These are phyloP conservation scores for Micronisus gabar DNA, from an alignment of 2,113 vertebrate genomes.

Conservation along the genomic window DNA sequence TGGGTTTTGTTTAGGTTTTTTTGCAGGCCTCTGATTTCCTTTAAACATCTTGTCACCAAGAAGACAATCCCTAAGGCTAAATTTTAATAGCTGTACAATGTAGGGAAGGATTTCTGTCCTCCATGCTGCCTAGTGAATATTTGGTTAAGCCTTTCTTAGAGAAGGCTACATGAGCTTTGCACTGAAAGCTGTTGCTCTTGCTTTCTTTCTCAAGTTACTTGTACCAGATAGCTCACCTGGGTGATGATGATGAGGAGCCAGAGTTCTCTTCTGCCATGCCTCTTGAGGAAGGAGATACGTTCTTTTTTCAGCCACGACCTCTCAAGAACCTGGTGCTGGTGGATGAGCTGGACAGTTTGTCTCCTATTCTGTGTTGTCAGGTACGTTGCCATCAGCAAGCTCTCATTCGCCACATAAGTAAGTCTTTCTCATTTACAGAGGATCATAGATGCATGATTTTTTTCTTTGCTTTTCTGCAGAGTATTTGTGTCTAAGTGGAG, in stretches of 20 bases:
- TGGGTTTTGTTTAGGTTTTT: accelerated
- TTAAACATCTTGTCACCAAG: neutral
- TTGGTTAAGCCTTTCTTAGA: neutral
- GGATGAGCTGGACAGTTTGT: constrained; percentile 94
- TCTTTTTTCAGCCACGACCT: constrained; percentile 96
- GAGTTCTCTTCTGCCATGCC: constrained; percentile 99
- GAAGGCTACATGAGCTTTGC: neutral
- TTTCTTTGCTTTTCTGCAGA: neutral
- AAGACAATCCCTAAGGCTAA: neutral
- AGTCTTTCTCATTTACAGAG: neutral
- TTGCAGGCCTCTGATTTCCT: neutral
- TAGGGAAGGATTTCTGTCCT: neutral
- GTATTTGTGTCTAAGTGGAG: neutral
- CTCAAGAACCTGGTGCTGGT: constrained; percentile 97
- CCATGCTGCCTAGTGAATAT: neutral
- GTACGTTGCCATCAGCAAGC: constrained; percentile 40
- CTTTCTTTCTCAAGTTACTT: constrained; percentile 81
- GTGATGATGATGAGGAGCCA: constrained; percentile 96
- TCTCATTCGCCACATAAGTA: neutral
- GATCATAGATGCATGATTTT: neutral
- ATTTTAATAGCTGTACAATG: neutral
- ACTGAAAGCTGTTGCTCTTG: neutral
- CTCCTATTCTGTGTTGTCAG: constrained; percentile 96
- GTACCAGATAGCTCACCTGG: constrained; percentile 97
- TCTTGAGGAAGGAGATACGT: constrained; percentile 95